A percentile compares a stretch with the other conserved stretches of the same genome.
Evolutionary conservation across 2,797 vertebrate genomes (phyloP).

Genomic region (Sebastes goodei): DNA sequence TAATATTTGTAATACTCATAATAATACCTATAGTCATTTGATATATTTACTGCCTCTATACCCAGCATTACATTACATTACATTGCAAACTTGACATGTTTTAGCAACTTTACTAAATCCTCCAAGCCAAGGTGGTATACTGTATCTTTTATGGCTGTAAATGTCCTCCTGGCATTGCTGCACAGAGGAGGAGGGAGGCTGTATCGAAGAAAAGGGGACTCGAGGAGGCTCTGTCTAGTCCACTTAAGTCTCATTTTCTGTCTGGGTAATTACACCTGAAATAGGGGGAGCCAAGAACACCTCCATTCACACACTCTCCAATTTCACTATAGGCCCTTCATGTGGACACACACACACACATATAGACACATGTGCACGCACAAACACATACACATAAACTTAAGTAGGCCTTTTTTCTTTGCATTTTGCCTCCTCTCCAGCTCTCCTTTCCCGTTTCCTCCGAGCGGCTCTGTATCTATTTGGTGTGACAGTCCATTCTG

Average conservation of each 20-base stretch:
- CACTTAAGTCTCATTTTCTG: slow-evolving; percentile 69
- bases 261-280: slow-evolving; percentile 78
- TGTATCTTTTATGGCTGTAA: neutral
- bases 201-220: slow-evolving; percentile 30
- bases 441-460: slow-evolving; percentile 62
- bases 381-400: slow-evolving; percentile 7
- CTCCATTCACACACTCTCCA: slow-evolving; percentile 40
- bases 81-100: neutral
- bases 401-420: slow-evolving; percentile 39
- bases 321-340: slow-evolving; percentile 44
- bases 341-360: slow-evolving; percentile 11
- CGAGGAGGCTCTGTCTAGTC: slow-evolving; percentile 50
- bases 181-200: slow-evolving; percentile 10
- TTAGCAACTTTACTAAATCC: neutral
- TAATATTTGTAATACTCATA: neutral
- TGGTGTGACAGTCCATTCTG: slow-evolving; percentile 80
- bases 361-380: neutral
- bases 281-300: slow-evolving; percentile 61
- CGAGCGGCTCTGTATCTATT: slow-evolving; percentile 77
- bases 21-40: neutral
- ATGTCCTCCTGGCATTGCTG: slow-evolving; percentile 16
- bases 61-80: neutral
- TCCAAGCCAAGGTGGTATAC: neutral
- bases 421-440: slow-evolving; percentile 18
- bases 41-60: neutral